Conservation (phyloP, 2,113 vertebrate genomes). For the Psephotus haematonotus region DNA sequence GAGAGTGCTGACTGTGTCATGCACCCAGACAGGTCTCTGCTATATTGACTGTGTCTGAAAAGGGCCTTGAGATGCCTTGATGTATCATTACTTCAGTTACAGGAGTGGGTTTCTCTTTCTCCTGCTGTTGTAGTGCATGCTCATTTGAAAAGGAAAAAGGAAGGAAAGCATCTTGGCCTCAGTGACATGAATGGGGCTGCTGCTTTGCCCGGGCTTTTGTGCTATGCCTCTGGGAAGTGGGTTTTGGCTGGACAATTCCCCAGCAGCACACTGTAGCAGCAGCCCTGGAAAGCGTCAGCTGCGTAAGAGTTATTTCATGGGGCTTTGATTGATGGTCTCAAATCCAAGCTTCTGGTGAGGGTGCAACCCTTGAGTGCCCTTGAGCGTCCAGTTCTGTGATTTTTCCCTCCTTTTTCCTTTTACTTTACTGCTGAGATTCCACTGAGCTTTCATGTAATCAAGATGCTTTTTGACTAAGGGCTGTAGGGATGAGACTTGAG, state of each 20-base stretch:
- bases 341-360: neutral
- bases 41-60: neutral
- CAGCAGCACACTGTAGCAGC: neutral
- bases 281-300: neutral
- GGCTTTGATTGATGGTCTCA: neutral
- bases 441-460: neutral
- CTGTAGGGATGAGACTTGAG: neutral
- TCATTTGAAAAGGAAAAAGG: neutral
- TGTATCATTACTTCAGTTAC: neutral
- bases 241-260: neutral
- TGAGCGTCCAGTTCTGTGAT: neutral
- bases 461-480: neutral
- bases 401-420: neutral
- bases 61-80: neutral
- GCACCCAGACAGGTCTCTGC: neutral
- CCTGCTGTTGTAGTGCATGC: accelerated
- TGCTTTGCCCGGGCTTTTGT: neutral
- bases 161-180: neutral
- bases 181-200: neutral
- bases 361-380: neutral
- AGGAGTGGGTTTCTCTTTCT: neutral
- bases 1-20: neutral
- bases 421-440: neutral
- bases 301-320: neutral
- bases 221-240: neutral